These are phyloP conservation scores for Paragorgia papillata DNA, from an alignment of 92 coral and sea anemone species.

Conservation along the genomic window DNA sequence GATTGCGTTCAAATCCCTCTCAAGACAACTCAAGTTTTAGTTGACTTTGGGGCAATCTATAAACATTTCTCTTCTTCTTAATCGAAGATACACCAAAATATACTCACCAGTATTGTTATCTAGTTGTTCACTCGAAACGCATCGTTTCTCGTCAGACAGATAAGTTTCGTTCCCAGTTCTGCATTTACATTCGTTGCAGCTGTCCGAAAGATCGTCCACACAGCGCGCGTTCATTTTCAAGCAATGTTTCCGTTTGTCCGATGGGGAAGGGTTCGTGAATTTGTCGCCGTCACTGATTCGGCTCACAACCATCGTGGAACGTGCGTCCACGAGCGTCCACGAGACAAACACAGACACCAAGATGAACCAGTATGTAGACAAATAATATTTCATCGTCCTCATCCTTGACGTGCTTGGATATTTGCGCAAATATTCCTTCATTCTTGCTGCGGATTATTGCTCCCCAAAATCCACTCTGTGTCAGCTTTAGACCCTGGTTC, in stretches of 20 bases:
- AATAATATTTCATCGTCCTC: not conserved
- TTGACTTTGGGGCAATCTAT: too few species aligned
- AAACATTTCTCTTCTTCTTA: not conserved
- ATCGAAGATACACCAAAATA: not conserved
- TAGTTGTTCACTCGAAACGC: conserved; percentile 7
- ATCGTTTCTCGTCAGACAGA: conserved; percentile 15
- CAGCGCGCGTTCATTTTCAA: not conserved
- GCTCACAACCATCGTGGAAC: not conserved
- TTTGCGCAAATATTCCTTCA: not conserved
- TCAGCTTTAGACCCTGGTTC: too few species aligned
- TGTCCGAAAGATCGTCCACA: not conserved
- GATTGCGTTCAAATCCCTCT: too few species aligned
- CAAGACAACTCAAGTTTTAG: too few species aligned
- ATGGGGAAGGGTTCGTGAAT: conserved; percentile 22
- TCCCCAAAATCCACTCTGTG: too few species aligned
- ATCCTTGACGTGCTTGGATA: conserved; percentile 3
- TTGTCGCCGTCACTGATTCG: conserved; percentile 1
- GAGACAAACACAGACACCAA: not conserved
- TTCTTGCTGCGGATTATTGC: not conserved
- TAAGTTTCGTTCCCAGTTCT: conserved; percentile 13
- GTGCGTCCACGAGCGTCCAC: not conserved
- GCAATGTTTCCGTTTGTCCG: not conserved
- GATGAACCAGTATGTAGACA: conserved; percentile 22
- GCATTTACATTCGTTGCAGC: conserved; percentile 13
- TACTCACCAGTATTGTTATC: conserved; percentile 16